Conservation (phyloP, 2,113 vertebrate genomes). For the Ondatra zibethicus region DNA sequence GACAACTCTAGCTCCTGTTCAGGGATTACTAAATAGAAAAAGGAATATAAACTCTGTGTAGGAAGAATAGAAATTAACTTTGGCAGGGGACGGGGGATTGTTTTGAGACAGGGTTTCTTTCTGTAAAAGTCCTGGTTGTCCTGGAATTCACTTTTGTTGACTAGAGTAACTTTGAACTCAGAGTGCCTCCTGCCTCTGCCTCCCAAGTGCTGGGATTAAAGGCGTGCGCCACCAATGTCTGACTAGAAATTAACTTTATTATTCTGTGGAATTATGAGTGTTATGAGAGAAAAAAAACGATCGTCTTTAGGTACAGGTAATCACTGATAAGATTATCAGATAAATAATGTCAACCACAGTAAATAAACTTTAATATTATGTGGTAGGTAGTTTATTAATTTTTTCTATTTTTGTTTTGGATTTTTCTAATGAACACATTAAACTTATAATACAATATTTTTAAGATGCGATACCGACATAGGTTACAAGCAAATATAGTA, state of each 20-base stretch:
- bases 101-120: too few relatives aligned
- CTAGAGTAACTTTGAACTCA: too few relatives aligned
- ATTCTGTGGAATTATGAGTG: background rate
- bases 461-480: background rate
- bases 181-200: too few relatives aligned
- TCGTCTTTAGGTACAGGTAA: background rate
- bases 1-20: background rate
- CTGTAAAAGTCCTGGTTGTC: too few relatives aligned
- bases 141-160: too few relatives aligned
- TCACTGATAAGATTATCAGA: background rate
- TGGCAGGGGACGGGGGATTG: too few relatives aligned
- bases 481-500: background rate
- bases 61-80: background rate
- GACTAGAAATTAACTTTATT: background rate
- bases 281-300: background rate
- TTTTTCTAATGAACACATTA: conserved; percentile 10
- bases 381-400: background rate
- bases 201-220: too few relatives aligned
- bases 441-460: conserved; percentile 38
- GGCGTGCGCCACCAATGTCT: too few relatives aligned
- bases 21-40: background rate
- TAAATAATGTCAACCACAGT: conserved; percentile 28
- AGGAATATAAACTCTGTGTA: background rate
- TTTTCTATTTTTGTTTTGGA: background rate
- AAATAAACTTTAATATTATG: background rate